Base-by-base conservation (phyloP, 2,113 vertebrate genomes). In the Rhinichthys klamathensis region DNA sequence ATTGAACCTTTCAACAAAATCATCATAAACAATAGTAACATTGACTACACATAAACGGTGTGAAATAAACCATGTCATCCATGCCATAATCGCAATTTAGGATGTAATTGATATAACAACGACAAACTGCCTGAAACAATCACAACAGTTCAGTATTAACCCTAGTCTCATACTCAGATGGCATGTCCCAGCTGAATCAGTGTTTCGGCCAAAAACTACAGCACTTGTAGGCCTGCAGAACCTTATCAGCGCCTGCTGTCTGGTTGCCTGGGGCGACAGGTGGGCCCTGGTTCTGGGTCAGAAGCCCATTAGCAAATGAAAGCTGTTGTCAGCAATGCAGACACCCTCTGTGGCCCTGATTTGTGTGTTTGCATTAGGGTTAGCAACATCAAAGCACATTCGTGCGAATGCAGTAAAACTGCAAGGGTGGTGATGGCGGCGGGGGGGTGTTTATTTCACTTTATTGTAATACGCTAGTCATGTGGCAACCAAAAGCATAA, bases 341-440 rank as follows among this genome's bases (percentile, higher is more conserved):
- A 85, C 80, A 73, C 82, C 58, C 54, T 51, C 44, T 10, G 25
- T n/a, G 13, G 67, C 63, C 67, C 46, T 83, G 84, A 83, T 83
- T 78, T 88, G 80, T 88, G 84, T 88, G 67, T 85, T 88, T 88
- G 80, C 76, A 69, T 27, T 85, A 70, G 63, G 61, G 30, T 79
- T 73, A 83, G 76, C 44, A 7, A 73, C 54, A 82, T 85, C 63
- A 85, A 85, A 85, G 79, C 72, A 41, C 25, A 8, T 30, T 56
- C 1, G 25, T 32, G 15, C 12, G 13, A 84, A 35, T 4, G 41
- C 74, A 51, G 41, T 49, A 49, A 81, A 81, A 63, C 79, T 32
- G 61, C 61, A 51, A 51, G 44, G 61, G 27, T 69, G 63, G 63
- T 51, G 44, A 80, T 46, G 44, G n/a, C 3, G 2, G n/a, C n/a